A percentile compares a stretch with the other conserved stretches of the same genome.
Evolutionary conservation across 2,113 vertebrate species (phyloP).

Genomic region (Bostrychus sinensis): DNA sequence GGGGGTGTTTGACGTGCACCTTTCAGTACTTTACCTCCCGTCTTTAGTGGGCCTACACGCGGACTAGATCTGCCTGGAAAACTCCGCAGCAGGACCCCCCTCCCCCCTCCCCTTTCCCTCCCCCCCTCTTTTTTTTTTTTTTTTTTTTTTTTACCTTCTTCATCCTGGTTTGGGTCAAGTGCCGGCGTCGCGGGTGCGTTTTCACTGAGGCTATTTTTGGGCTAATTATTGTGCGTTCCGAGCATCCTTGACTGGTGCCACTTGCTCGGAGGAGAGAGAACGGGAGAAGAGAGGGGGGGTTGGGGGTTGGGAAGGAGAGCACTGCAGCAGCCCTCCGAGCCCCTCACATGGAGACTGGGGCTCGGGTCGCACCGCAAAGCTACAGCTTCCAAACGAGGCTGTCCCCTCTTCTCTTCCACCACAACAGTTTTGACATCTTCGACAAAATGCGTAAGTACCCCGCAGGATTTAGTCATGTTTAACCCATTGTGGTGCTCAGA

Average conservation of each 20-base stretch:
- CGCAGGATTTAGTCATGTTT: background rate
- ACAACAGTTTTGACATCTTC: background rate
- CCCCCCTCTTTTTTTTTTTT: background rate
- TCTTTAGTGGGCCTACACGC: background rate
- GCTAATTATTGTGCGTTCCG: constrained; percentile 9
- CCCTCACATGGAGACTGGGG: constrained; percentile 9
- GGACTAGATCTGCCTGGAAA: background rate
- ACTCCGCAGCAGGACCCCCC: background rate
- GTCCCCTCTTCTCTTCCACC: background rate
- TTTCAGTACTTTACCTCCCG: background rate
- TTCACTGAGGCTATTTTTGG: constrained; percentile 7
- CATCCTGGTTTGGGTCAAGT: background rate
- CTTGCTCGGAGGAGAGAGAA: constrained; percentile 1
- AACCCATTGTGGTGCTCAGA: background rate
- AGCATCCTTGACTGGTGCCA: constrained; percentile 9
- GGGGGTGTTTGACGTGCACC: background rate
- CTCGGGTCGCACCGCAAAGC: constrained; percentile 8
- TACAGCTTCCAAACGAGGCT: background rate
- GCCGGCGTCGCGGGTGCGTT: background rate
- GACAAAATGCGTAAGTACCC: constrained; percentile 10
- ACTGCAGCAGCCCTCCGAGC: constrained; percentile 10
- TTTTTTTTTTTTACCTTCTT: too few relatives aligned
- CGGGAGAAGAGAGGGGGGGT: background rate
- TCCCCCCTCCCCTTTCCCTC: background rate
- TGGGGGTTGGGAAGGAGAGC: background rate